Evolutionary conservation across 2,888 invertebrate species (phyloP).

Genomic region (Polymixis lichenea): DNA sequence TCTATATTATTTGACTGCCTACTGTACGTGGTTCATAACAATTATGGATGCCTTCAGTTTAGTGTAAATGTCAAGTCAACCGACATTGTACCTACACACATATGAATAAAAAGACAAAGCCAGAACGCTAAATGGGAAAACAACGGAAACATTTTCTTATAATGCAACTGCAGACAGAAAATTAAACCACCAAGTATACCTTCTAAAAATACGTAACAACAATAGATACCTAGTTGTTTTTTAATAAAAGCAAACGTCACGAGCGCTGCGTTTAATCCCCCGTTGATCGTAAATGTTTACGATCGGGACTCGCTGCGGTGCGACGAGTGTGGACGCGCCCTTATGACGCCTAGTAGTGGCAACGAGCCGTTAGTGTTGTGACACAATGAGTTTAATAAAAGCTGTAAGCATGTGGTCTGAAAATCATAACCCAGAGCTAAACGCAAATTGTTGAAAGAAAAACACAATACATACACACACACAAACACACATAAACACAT

Average conservation of each 20-base stretch:
- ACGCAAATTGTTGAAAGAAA: no score
- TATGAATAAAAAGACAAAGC: slow-evolving; percentile 9
- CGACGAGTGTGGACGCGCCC: slow-evolving; percentile 79
- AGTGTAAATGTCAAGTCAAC: neutral
- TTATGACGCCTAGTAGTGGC: slow-evolving; percentile 86
- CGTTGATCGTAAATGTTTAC: slow-evolving; percentile 88
- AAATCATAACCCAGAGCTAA: no score
- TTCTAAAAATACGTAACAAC: slow-evolving; percentile 59
- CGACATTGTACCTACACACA: neutral
- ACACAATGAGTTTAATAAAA: slow-evolving; percentile 70
- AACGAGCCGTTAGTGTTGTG: slow-evolving; percentile 71
- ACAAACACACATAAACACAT: no score
- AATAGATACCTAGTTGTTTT: slow-evolving; percentile 72
- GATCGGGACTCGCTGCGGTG: slow-evolving; percentile 84
- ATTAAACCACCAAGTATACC: slow-evolving; percentile 35
- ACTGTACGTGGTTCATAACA: neutral
- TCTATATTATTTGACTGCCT: no score
- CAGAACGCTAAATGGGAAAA: neutral
- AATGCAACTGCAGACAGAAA: slow-evolving; percentile 27
- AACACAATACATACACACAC: no score
- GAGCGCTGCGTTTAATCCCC: slow-evolving; percentile 83
- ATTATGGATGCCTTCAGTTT: neutral
- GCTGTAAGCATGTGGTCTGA: no score
- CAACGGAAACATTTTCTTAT: slow-evolving; percentile 7
- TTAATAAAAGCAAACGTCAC: slow-evolving; percentile 87